These are phyloP conservation scores for Standfussiana lucernea DNA, from an alignment of 2,888 invertebrate genomes.

Conservation along the genomic window DNA sequence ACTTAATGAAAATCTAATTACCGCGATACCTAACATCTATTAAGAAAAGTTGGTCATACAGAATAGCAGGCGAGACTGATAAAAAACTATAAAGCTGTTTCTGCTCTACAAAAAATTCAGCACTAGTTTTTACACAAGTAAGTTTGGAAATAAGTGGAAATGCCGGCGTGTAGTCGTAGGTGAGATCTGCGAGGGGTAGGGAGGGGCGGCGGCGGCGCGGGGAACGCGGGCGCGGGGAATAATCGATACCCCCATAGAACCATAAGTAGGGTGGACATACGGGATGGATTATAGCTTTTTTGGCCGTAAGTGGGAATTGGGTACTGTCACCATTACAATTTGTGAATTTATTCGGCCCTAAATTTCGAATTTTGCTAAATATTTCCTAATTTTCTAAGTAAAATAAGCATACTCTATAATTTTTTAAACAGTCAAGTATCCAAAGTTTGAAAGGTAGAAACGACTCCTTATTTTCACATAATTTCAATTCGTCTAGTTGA, in stretches of 20 bases:
- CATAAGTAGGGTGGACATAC: conserved; percentile 87
- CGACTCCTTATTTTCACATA: conserved; percentile 52
- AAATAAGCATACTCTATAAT: conserved; percentile 2
- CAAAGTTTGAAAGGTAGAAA: conserved; percentile 29
- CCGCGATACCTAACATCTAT: conserved; percentile 23
- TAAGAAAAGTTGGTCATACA: conserved; percentile 48
- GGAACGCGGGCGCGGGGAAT: conserved; percentile 72
- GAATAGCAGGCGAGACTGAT: conserved; percentile 30
- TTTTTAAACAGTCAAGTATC: conserved; percentile 15
- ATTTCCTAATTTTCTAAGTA: conserved; percentile 10
- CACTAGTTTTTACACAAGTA: conserved; percentile 64
- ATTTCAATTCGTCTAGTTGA: conserved; percentile 57
- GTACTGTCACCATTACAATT: conserved; percentile 23
- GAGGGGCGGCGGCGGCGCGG: conserved; percentile 44
- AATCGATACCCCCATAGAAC: conserved; percentile 88
- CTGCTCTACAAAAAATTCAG: conserved; percentile 54
- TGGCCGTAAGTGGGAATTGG: conserved; percentile 75
- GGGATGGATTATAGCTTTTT: conserved; percentile 79
- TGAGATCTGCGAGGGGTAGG: conserved; percentile 71
- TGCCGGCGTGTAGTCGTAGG: conserved; percentile 67
- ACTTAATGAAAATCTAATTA: conserved; percentile 50
- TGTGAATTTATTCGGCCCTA: conserved; percentile 14
- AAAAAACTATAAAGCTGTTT: conserved; percentile 51
- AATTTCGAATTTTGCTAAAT: background rate
- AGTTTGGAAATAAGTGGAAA: conserved; percentile 70